These are phyloP conservation scores for Mythimna pallens DNA, from an alignment of 2,888 invertebrate species.

Conservation along the genomic window DNA sequence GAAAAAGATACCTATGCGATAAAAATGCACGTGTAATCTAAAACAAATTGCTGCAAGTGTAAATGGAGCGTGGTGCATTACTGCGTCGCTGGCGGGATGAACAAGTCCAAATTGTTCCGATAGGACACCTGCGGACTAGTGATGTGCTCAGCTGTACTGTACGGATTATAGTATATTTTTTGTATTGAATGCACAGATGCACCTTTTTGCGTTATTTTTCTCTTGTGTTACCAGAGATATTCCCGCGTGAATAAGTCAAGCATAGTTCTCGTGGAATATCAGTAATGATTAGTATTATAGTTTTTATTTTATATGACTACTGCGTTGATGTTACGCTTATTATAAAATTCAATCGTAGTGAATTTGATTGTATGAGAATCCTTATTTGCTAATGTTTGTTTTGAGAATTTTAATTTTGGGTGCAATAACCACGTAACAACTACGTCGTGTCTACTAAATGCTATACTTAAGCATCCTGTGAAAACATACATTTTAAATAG, in stretches of 20 bases:
- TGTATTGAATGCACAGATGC: background rate
- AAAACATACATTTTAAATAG: background rate
- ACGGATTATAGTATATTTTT: background rate
- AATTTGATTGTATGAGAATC: background rate
- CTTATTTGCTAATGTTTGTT: background rate
- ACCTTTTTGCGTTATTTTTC: no score
- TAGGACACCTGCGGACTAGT: constrained; percentile 77
- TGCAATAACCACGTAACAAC: background rate
- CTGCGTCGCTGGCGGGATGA: constrained; percentile 64
- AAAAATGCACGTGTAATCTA: constrained; percentile 79
- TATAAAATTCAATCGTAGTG: background rate
- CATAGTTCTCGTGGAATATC: no score
- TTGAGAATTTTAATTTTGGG: background rate
- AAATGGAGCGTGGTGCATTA: constrained; percentile 80
- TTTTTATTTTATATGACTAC: no score
- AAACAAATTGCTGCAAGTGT: constrained; percentile 82
- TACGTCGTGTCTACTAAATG: background rate
- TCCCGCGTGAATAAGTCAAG: no score
- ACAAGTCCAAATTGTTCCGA: constrained; percentile 78
- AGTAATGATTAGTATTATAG: no score
- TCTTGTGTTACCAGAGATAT: no score
- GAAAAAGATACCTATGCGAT: constrained; percentile 71
- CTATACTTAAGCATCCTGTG: no score
- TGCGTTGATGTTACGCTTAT: no score
- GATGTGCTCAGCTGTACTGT: constrained; percentile 29